Conservation (phyloP, 1,140 invertebrate species). For the Diploscapter pachys region DNA sequence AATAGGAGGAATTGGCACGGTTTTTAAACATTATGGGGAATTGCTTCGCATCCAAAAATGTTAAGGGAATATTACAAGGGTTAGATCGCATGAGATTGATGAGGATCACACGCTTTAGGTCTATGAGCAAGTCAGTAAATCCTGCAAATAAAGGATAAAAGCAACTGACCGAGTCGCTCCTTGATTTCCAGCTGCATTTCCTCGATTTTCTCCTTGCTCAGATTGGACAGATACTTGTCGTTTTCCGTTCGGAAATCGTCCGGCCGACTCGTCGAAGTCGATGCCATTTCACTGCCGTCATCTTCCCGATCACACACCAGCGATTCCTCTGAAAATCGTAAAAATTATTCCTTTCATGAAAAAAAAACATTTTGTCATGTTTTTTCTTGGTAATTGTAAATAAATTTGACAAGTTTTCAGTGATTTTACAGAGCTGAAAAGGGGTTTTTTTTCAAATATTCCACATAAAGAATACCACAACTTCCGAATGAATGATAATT, state of each 20-base stretch:
- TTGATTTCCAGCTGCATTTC: constrained; percentile 12
- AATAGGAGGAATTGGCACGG: no score
- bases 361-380: constrained; percentile 9
- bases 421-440: background rate
- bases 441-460: background rate
- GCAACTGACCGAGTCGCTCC: constrained; percentile 9
- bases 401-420: background rate
- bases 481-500: background rate
- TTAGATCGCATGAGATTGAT: no score
- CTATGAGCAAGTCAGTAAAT: background rate
- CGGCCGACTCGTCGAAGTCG: background rate
- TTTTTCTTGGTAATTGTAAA: background rate
- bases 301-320: no score
- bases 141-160: background rate
- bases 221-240: constrained; percentile 12
- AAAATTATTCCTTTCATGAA: no score
- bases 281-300: no score
- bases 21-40: no score
- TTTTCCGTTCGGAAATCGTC: constrained; percentile 22
- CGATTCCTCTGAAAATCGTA: no score
- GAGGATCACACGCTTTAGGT: no score
- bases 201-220: constrained; percentile 13
- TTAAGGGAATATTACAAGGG: no score
- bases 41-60: no score
- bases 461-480: background rate